Base-by-base conservation (phyloP, 1,140 invertebrate species). In the Polyergus mexicanus region DNA sequence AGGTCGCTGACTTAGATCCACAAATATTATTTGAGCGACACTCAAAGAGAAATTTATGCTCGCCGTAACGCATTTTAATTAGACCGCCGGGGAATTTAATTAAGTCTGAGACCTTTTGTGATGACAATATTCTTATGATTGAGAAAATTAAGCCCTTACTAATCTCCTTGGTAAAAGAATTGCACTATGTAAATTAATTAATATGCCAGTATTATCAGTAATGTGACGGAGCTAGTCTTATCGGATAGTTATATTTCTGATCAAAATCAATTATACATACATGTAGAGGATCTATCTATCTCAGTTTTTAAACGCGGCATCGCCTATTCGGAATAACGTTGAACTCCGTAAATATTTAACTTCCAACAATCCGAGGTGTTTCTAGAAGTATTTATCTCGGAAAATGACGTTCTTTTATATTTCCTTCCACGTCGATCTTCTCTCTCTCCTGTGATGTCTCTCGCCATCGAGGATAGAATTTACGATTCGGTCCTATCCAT, bases 311-410 rank as follows among this genome's bases (percentile, higher is more conserved):
- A 58, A 89, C 80, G 66, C 68, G 65, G 13, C 41, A 19, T 35
- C 35, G 51, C 32, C 85, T 88, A 72, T 81, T 60, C 54, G 56
- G 58, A 89, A 88, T 89, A 90, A 91, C 80, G 47, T 80, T 71
- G 69, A 6, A 68, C 65, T 35, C 77, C 78, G 86, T 92, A 92
- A 92, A 92, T 93, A 92, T 92, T 90, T 92, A 88, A 86, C 65
- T 62, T 19, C 32, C 22, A 51, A 16, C 60, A 41, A 58, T 19
- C 47, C 35, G 62, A 85, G 86, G 78, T 74, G 32, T 58, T 32
- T 51, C 51, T 54, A 13, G 44, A 51, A 83, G 54, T 32, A 72
- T 60, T 47, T 32, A 72, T 60, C 60, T 62, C 69, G 60, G 16
- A 68, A 68, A 78, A 80, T 38, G 32, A 66, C 38, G 44, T 5